A percentile compares a stretch with the other conserved stretches of the same genome.
Conservation (phyloP, 2,888 invertebrate species). For the Stenodera caucasica region DNA sequence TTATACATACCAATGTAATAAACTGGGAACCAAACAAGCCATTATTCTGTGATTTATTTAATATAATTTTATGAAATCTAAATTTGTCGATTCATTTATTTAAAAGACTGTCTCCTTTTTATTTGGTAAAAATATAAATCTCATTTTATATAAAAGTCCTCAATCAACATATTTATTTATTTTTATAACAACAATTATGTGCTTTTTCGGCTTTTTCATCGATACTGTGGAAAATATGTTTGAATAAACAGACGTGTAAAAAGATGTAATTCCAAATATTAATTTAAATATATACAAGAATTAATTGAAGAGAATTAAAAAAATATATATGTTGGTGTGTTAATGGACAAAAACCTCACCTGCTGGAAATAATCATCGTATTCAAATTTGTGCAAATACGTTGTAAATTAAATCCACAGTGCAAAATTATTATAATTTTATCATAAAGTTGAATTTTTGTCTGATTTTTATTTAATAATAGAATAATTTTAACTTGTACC, state of each 20-base stretch:
- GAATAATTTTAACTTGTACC: conserved; percentile 34
- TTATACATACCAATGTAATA: conserved; percentile 37
- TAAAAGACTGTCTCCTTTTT: conserved; percentile 36
- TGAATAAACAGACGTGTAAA: conserved; percentile 27
- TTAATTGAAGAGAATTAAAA: conserved; percentile 18
- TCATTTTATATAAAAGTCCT: conserved; percentile 35
- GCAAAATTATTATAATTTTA: conserved; percentile 28
- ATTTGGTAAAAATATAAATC: conserved; percentile 38
- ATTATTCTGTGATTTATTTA: conserved; percentile 37
- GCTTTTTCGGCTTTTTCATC: conserved; percentile 38
- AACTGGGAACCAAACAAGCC: conserved; percentile 25
- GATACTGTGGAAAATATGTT: conserved; percentile 48
- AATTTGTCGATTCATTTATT: conserved; percentile 36
- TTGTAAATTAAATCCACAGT: conserved; percentile 39
- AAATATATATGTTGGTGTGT: conserved; percentile 16
- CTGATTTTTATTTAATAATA: conserved; percentile 35
- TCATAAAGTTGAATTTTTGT: conserved; percentile 31
- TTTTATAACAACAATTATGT: conserved; percentile 26
- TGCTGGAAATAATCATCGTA: conserved; percentile 27
- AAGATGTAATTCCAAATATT: conserved; percentile 16
- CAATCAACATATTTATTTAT: conserved; percentile 29
- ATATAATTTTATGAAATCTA: conserved; percentile 32
- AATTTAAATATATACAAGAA: conserved; percentile 13
- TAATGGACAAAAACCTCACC: conserved; percentile 31
- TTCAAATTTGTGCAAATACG: conserved; percentile 34